phyloP scores from a whole-genome alignment of 2,797 vertebrate species.

The Muscicapa striata region DNA sequence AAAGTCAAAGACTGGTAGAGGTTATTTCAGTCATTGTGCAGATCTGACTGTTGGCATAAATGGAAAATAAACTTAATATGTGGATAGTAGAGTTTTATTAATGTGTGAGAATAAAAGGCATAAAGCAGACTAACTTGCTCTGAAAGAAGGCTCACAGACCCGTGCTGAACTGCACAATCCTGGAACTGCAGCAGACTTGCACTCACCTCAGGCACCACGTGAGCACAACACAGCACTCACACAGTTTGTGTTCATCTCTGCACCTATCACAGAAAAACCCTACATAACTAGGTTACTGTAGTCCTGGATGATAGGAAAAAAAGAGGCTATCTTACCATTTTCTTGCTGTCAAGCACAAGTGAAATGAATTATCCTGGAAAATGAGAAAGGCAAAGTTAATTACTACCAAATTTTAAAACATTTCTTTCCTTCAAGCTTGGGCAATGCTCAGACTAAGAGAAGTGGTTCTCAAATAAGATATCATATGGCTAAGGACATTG shows the following conservation, averaged over 20 bases:
- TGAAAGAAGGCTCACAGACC: not conserved
- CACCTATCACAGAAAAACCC: not conserved
- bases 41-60: not conserved
- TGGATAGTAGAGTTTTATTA: not conserved
- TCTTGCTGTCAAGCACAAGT: constrained; percentile 63
- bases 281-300: constrained; percentile 6
- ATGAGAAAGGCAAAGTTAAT: not conserved
- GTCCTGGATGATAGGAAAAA: not conserved
- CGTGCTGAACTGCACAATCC: not conserved
- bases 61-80: not conserved
- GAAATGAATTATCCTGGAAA: constrained; percentile 62
- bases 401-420: not conserved
- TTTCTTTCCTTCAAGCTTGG: not conserved
- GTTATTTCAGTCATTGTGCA: not conserved
- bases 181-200: not conserved
- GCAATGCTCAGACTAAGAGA: not conserved
- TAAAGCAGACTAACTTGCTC: not conserved
- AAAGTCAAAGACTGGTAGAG: not conserved
- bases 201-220: not conserved
- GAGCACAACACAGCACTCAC: not conserved
- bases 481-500: not conserved
- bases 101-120: not conserved
- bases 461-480: not conserved
- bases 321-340: constrained; percentile 69
- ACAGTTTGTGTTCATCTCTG: not conserved